Base-by-base conservation (phyloP, 1,140 invertebrate genomes). In the Nasonia longicornis region DNA sequence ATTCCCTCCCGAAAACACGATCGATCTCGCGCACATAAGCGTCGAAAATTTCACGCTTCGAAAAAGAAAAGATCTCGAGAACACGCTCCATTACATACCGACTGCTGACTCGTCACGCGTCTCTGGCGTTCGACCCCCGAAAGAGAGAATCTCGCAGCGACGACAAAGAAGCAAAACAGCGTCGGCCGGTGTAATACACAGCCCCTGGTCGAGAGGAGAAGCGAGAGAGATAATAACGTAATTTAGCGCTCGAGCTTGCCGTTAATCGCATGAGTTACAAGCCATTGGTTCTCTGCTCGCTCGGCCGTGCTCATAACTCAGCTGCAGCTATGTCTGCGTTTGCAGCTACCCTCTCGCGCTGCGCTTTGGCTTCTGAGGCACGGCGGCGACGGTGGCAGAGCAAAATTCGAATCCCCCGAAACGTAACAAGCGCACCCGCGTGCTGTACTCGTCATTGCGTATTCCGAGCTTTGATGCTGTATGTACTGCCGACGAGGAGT, bases 191-290 rank as follows among this genome's bases (percentile, higher is more conserved):
- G 48, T 52, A 16, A 14, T 52, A 52, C 38, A 71, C 1, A 20
- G 7, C 35, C 38, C n/a, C 6, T 3, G 10, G n/a, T 2, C 26
- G 26, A n/a, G 3, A 22, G 11, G n/a, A 2, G 42, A n/a, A 14
- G 77, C 74, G 77, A 70, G 77, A 45, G 71, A 81, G 84, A 81
- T 85, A 85, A 85, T 85, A 84, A 84, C 79, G 81, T 84, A 84
- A 85, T 85, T 85, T 79, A 84, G 84, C 76, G 80, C 8, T 72
- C 35, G 72, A 52, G 76, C 69, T 79, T 81, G 78, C 75, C 48
- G n/a, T 42, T 81, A 81, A 83, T 81, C 79, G 79, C 69, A 70
- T 74, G 67, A 78, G 80, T 81, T 78, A 79, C 75, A 70, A 69
- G 75, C 70, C 75, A 83, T 81, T 81, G 74, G 67, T 77, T 83